Evolutionary conservation across 2,888 invertebrate genomes (phyloP), one percentile per base, ranked within the genome.

Genomic region (Laspeyria flexula): DNA sequence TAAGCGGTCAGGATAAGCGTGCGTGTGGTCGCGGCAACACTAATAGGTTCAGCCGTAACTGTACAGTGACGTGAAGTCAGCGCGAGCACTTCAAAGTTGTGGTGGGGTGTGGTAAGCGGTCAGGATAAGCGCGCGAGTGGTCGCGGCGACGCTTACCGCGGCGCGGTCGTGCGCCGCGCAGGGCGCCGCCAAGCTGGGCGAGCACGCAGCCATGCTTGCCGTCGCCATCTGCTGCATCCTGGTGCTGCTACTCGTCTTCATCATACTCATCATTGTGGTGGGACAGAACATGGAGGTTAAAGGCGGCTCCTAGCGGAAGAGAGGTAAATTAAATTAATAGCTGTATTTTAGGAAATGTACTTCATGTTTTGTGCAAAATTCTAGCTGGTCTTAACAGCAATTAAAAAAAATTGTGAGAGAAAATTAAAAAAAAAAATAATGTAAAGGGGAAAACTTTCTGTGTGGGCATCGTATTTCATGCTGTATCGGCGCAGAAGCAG

Each of bases 171-270:
- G 85, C 77, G 85, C 83, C 73, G 81, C 81, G 77, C 79, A 73
- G 61, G 76, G 85, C 81, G 81, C 83, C 78, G 78, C 79, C 87
- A 90, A 90, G 82, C 91, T 92, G 92, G 91, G 92, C 83, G 93
- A 92, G 75, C 93, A 93, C 90, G 90, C 92, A 68, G 92, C 93
- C 65, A 96, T 96, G 96, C 95, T 96, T 81, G 96, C 96, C 60
- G 96, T 96, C 74, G 96, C 96, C 75, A 96, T 96, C 73, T 96
- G 96, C 90, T 96, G 96, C 87, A 96, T 96, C 78, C 93, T 96
- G 77, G 95, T 96, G 83, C 93, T 96, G 66, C 92, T 96, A 81
- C 95, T 96, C 68, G 96, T 96, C 68, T 96, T 96, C 92, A 96
- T 96, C 74, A 94, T 96, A 65, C 94, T 96, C 78, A 96, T 96